phyloP scores from a whole-genome alignment of 35 echinoderm and acorn worm genomes.

The Chiridota heheva region DNA sequence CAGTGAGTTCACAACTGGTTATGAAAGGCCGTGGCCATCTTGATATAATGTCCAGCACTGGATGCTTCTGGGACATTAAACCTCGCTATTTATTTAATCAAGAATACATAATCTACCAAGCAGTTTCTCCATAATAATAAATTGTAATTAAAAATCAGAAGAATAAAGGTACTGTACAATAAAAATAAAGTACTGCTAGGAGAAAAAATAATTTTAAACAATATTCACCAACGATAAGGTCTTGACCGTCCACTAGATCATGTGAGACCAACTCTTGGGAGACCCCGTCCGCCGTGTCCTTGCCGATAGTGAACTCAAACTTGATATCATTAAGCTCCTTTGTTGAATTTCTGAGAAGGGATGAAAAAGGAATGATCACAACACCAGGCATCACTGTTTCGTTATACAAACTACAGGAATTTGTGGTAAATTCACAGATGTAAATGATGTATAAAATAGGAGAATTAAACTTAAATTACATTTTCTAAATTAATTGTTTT shows the following conservation, averaged over 20 bases:
- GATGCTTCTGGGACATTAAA: background rate
- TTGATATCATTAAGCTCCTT: constrained; percentile 94
- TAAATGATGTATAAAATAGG: background rate
- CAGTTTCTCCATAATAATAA: background rate
- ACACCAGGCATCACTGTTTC: background rate
- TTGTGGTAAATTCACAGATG: background rate
- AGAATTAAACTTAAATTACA: background rate
- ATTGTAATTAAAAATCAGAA: background rate
- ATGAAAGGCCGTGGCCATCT: background rate
- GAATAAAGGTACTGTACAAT: background rate
- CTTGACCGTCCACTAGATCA: constrained; percentile 87
- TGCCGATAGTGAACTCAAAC: constrained; percentile 82
- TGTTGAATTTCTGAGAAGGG: constrained; percentile 64
- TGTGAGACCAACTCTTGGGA: constrained; percentile 88
- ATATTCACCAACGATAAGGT: constrained; percentile 86
- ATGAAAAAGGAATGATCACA: background rate
- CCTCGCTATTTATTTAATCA: background rate
- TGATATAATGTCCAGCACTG: background rate
- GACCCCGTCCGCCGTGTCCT: constrained; percentile 82
- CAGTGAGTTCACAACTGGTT: too few species aligned
- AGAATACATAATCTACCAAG: background rate
- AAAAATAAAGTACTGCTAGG: background rate
- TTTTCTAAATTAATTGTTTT: background rate
- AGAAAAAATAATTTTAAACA: background rate
- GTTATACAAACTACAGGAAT: background rate